Conservation (phyloP, 2,888 invertebrate genomes). For the Therioaphis trifolii region DNA sequence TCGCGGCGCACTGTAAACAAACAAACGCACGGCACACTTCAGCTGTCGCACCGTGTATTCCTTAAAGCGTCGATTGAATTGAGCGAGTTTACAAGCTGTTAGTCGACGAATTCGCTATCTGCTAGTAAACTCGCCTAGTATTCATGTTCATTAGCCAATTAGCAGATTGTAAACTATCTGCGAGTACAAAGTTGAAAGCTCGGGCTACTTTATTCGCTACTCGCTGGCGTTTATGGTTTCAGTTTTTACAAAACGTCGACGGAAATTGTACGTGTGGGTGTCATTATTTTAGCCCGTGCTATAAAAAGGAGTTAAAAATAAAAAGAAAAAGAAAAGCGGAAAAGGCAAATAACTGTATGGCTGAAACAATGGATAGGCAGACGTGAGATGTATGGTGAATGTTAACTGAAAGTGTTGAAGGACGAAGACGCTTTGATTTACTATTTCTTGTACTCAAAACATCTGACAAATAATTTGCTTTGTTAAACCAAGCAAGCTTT, state of each 20-base stretch:
- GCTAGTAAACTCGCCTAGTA: too few species aligned
- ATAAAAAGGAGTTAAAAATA: too few species aligned
- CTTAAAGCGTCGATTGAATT: too few species aligned
- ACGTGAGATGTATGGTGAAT: background rate
- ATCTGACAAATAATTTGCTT: slow-evolving; percentile 22
- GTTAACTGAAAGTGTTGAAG: background rate
- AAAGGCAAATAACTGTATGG: too few species aligned
- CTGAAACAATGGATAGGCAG: slow-evolving; percentile 22
- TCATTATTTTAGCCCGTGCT: too few species aligned
- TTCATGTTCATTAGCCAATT: background rate
- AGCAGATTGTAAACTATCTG: slow-evolving; percentile 22
- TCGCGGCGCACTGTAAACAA: too few species aligned
- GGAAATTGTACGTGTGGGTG: background rate
- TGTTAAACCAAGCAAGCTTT: slow-evolving; percentile 11
- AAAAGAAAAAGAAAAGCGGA: background rate
- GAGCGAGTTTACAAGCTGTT: too few species aligned
- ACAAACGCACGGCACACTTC: too few species aligned
- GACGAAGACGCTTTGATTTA: background rate
- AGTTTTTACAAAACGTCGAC: slow-evolving; percentile 3
- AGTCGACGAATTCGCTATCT: too few species aligned
- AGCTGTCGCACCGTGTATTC: too few species aligned
- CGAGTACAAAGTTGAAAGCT: slow-evolving; percentile 42
- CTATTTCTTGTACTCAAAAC: background rate
- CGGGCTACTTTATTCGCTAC: slow-evolving; percentile 32
- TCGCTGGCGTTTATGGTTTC: too few species aligned